phyloP scores from a whole-genome alignment of 2,888 invertebrate genomes.

The Carterocephalus palaemon region DNA sequence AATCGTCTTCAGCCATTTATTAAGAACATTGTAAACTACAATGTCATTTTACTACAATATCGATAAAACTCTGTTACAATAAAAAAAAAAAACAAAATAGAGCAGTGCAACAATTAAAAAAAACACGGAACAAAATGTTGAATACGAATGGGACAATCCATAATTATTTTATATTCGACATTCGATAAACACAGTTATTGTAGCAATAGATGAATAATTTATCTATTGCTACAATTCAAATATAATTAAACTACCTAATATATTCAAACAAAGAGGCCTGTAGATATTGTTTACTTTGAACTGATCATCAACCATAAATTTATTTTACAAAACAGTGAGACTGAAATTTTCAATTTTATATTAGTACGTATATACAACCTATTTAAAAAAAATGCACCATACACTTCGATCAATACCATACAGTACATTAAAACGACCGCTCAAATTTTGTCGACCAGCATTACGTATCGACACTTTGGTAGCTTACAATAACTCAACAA shows the following conservation, averaged over 20 bases:
- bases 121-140: conserved; percentile 43
- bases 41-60: conserved; percentile 57
- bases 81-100: conserved; percentile 68
- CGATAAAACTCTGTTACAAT: conserved; percentile 74
- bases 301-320: conserved; percentile 33
- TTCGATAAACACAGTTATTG: conserved; percentile 5
- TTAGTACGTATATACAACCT: conserved; percentile 1
- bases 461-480: conserved; percentile 21
- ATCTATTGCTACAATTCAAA: too few relatives aligned
- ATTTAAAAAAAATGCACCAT: conserved; percentile 19
- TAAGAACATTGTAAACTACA: conserved; percentile 70
- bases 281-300: too few relatives aligned
- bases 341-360: conserved; percentile 3
- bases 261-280: conserved; percentile 12
- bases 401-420: too few relatives aligned
- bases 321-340: conserved; percentile 6
- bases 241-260: conserved; percentile 16
- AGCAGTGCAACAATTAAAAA: conserved; percentile 74
- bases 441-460: background rate
- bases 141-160: conserved; percentile 31
- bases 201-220: conserved; percentile 7
- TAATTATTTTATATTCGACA: conserved; percentile 18
- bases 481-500: conserved; percentile 18
- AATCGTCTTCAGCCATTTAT: conserved; percentile 66
- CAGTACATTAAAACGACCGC: too few relatives aligned